These are phyloP conservation scores for Embidobia sp. DNA, from an alignment of 2,888 invertebrate species.

Conservation along the genomic window DNA sequence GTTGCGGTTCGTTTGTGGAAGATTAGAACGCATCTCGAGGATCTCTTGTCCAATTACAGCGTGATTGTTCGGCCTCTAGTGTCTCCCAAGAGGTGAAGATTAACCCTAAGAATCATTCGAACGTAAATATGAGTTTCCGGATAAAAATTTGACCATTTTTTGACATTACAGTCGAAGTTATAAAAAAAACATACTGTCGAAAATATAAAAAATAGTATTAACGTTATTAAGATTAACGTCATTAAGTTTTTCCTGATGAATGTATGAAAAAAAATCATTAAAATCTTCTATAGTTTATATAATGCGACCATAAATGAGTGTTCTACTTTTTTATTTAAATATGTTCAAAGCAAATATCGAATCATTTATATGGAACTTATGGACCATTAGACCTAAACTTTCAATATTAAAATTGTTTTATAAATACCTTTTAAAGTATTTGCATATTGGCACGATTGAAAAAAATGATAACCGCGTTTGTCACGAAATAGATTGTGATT, in stretches of 20 bases:
- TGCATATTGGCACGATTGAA: slow-evolving; percentile 33
- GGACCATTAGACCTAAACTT: slow-evolving; percentile 8
- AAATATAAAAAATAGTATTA: too few species aligned
- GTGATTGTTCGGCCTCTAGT: slow-evolving; percentile 75
- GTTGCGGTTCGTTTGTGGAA: slow-evolving; percentile 63
- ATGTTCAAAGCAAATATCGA: not conserved
- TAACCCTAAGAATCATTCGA: slow-evolving; percentile 68
- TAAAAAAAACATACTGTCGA: slow-evolving; percentile 2
- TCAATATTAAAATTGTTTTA: slow-evolving; percentile 21
- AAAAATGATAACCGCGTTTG: slow-evolving; percentile 13
- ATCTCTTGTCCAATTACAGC: slow-evolving; percentile 78
- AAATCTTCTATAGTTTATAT: too few species aligned
- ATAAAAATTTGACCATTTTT: slow-evolving; percentile 21
- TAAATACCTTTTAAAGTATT: slow-evolving; percentile 36
- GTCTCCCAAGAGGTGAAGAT: slow-evolving; percentile 72
- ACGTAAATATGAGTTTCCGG: slow-evolving; percentile 44
- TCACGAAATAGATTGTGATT: slow-evolving; percentile 24
- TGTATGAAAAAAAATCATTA: too few species aligned
- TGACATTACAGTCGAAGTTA: too few species aligned
- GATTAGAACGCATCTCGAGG: slow-evolving; percentile 70
- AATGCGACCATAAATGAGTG: too few species aligned
- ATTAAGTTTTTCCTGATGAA: too few species aligned
- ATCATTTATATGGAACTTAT: not conserved
- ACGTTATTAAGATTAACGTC: too few species aligned
- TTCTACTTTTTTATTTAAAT: too few species aligned